These are phyloP conservation scores for Andrena hattorfiana DNA, from an alignment of 2,888 invertebrate genomes.

Conservation along the genomic window DNA sequence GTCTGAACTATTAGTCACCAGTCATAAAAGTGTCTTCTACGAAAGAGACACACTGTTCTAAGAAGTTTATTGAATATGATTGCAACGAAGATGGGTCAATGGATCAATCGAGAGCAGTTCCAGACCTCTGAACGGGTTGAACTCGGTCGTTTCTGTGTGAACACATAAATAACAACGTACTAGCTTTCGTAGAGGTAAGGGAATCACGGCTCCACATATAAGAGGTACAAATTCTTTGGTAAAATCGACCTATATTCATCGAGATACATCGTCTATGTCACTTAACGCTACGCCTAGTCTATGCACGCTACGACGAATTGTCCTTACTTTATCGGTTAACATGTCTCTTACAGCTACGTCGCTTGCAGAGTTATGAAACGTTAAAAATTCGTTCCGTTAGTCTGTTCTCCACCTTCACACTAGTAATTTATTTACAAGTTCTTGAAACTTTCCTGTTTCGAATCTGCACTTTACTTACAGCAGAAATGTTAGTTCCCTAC, in stretches of 20 bases:
- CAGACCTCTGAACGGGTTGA: not conserved
- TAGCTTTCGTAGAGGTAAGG: conserved; percentile 13
- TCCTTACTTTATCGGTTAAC: conserved; percentile 50
- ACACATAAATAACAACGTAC: conserved; percentile 17
- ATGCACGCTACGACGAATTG: conserved; percentile 51
- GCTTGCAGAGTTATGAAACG: conserved; percentile 22
- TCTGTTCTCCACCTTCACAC: not conserved
- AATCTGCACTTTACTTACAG: not conserved
- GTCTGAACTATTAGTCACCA: no score
- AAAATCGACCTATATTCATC: conserved; percentile 51
- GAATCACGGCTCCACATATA: conserved; percentile 30
- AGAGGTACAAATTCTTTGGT: conserved; percentile 46
- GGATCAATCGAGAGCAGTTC: conserved; percentile 27
- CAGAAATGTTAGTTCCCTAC: not conserved
- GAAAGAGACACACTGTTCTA: not conserved
- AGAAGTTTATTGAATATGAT: conserved; percentile 5
- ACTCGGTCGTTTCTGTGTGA: not conserved
- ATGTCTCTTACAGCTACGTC: conserved; percentile 26
- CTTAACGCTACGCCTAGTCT: conserved; percentile 54
- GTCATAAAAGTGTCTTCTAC: no score
- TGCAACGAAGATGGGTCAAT: not conserved
- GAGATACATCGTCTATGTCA: conserved; percentile 46
- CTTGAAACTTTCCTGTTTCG: not conserved
- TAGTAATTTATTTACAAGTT: conserved; percentile 47
- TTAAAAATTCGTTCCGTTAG: conserved; percentile 21